Conservation (phyloP, 2,797 vertebrate species). For the Propithecus deckenii region DNA sequence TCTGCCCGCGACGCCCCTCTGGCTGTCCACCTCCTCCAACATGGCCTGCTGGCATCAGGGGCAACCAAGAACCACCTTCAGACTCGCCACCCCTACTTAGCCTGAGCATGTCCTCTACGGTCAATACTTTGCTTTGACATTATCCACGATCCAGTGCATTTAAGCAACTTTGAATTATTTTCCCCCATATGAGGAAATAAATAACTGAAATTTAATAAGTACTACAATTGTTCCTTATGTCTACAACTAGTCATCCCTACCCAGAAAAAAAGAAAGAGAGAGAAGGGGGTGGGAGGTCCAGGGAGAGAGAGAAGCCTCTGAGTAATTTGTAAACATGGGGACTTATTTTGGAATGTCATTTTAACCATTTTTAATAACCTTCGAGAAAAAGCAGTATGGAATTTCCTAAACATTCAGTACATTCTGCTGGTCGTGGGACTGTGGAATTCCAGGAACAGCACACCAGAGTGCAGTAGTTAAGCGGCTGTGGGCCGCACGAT, state of each 20-base stretch:
- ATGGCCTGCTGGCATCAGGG: background rate
- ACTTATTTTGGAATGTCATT: background rate
- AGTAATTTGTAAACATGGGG: background rate
- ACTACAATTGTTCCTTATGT: background rate
- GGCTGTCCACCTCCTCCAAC: background rate
- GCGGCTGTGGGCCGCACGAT: fast-evolving
- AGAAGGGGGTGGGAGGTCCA: background rate
- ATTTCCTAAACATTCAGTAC: background rate
- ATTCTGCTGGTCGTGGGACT: background rate
- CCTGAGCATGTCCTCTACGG: background rate
- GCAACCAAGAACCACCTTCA: background rate
- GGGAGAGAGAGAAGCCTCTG: background rate
- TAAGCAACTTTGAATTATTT: background rate
- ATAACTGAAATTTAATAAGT: background rate
- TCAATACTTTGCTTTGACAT: background rate
- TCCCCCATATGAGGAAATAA: background rate
- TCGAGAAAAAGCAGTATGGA: background rate
- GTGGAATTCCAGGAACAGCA: background rate
- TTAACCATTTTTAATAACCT: background rate
- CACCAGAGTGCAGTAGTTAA: no score
- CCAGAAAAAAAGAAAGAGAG: background rate
- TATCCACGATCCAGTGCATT: background rate
- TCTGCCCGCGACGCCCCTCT: no score
- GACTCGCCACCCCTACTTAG: background rate
- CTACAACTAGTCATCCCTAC: background rate